phyloP scores from a whole-genome alignment of 2,797 vertebrate species.

The Gymnodraco acuticeps region DNA sequence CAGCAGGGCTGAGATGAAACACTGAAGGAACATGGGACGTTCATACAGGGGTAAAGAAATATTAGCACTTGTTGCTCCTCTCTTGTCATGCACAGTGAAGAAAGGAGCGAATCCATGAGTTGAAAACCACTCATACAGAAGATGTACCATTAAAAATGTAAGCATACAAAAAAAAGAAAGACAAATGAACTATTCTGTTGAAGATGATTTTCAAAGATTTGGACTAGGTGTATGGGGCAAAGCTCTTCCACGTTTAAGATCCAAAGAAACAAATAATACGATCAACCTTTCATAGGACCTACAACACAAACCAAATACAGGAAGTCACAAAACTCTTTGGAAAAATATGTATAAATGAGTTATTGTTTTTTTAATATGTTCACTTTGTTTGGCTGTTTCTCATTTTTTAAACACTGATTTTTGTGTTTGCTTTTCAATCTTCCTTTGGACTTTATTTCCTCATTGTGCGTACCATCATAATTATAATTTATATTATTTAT shows the following conservation, averaged over 20 bases:
- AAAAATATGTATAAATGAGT: constrained; percentile 36
- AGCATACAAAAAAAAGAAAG: constrained; percentile 36
- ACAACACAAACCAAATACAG: constrained; percentile 79
- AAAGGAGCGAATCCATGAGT: constrained; percentile 39
- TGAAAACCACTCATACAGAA: constrained; percentile 37
- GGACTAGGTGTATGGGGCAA: constrained; percentile 58
- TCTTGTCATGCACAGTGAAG: constrained; percentile 47
- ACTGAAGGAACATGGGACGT: constrained; percentile 1
- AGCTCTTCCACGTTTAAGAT: constrained; percentile 68
- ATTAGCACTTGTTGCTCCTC: constrained; percentile 79
- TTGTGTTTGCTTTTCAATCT: constrained; percentile 81
- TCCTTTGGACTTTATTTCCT: constrained; percentile 81
- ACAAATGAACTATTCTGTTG: constrained; percentile 55
- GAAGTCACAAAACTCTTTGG: constrained; percentile 40
- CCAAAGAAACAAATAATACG: constrained; percentile 77
- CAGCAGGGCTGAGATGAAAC: constrained; percentile 75
- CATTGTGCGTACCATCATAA: constrained; percentile 83
- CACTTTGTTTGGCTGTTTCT: constrained; percentile 45
- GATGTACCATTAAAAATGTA: constrained; percentile 33
- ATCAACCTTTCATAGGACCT: constrained; percentile 72
- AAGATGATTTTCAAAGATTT: constrained; percentile 64
- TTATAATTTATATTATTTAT: constrained; percentile 83
- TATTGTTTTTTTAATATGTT: constrained; percentile 50
- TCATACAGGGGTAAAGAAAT: constrained; percentile 45
- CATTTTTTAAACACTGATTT: constrained; percentile 34